Evolutionary conservation across 2,888 invertebrate genomes (phyloP).

Genomic region (Allolobophora icterica): DNA sequence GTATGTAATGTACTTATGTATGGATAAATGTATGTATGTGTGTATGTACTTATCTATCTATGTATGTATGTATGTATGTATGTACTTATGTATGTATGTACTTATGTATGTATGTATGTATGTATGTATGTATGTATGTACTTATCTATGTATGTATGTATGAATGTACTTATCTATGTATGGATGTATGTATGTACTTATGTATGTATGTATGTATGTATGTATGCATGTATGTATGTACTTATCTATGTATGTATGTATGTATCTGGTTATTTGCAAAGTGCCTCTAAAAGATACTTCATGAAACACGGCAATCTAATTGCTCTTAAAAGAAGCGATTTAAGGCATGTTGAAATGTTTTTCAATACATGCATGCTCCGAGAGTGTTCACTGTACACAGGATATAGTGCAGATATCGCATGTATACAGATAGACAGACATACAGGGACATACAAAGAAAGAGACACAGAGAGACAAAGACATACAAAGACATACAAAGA

Average conservation of each 20-base stretch:
- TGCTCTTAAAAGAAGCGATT: neutral
- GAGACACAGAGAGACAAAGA: neutral
- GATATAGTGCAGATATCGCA: neutral
- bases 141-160: neutral
- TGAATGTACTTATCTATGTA: too few relatives aligned
- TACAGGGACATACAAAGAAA: neutral
- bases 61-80: too few relatives aligned
- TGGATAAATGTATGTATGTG: too few relatives aligned
- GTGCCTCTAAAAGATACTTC: neutral
- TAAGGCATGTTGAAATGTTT: neutral
- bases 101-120: slow-evolving; percentile 32
- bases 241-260: slow-evolving; percentile 31
- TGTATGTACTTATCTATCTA: too few relatives aligned
- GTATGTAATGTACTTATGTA: slow-evolving; percentile 13
- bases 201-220: slow-evolving; percentile 35
- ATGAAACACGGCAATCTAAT: neutral
- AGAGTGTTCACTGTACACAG: too few relatives aligned
- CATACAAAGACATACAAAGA: neutral
- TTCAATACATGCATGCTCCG: too few relatives aligned
- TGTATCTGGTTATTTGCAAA: neutral
- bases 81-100: neutral
- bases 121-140: slow-evolving; percentile 27
- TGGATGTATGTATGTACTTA: slow-evolving; percentile 29
- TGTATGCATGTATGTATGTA: slow-evolving; percentile 27
- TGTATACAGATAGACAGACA: neutral